These are phyloP conservation scores for Tanytarsus gracilentus DNA, from an alignment of 2,888 invertebrate genomes.

Conservation along the genomic window DNA sequence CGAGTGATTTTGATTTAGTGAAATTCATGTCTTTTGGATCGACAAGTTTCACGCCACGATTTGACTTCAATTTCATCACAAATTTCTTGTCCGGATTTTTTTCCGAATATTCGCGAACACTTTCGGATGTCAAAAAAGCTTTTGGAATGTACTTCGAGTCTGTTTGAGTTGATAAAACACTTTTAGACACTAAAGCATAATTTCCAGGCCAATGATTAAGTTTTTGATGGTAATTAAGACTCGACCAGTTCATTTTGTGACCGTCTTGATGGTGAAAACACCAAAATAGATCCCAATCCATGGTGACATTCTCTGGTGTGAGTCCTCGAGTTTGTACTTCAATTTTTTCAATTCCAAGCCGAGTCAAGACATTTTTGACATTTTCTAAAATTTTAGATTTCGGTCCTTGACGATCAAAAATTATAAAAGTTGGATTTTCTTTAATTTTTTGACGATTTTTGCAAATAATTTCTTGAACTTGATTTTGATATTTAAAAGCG, in stretches of 20 bases:
- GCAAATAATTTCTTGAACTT: too few species aligned
- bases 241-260: not conserved
- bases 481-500: too few species aligned
- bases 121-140: not conserved
- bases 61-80: not conserved
- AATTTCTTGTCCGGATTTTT: constrained; percentile 8
- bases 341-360: not conserved
- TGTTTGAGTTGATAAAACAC: not conserved
- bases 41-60: not conserved
- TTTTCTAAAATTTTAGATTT: too few species aligned
- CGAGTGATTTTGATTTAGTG: not conserved
- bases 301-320: not conserved
- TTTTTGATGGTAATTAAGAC: constrained; percentile 1
- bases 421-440: too few species aligned
- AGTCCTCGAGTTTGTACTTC: too few species aligned
- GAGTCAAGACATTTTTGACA: not conserved
- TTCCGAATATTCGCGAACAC: not conserved
- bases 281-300: not conserved
- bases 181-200: not conserved
- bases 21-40: not conserved
- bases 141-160: constrained; percentile 1
- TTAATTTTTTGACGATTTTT: too few species aligned
- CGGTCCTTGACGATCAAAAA: too few species aligned
- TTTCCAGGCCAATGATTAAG: constrained; percentile 5
- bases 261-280: not conserved